phyloP scores from a whole-genome alignment of 2,888 invertebrate genomes.

The Phortica magna region DNA sequence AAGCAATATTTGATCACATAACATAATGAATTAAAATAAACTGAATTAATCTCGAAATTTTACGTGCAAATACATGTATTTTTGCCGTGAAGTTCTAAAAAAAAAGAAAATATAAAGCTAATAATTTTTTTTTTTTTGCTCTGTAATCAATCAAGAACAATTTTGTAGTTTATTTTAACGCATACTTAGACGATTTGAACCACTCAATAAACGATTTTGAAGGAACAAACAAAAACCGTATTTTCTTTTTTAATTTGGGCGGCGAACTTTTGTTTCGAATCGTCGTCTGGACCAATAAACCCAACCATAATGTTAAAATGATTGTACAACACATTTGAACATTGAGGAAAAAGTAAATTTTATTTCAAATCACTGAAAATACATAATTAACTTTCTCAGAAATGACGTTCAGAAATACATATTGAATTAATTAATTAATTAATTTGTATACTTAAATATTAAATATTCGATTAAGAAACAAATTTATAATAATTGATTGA shows the following conservation, averaged over 20 bases:
- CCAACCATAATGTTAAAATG: neutral
- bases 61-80: conserved; percentile 1
- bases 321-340: conserved; percentile 38
- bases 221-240: neutral
- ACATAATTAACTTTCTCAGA: conserved; percentile 57
- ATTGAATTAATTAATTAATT: conserved; percentile 40
- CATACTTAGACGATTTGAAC: neutral
- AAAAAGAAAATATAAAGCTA: neutral
- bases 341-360: conserved; percentile 58
- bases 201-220: neutral
- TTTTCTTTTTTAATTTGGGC: neutral
- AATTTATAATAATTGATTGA: conserved; percentile 41
- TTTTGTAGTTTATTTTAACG: neutral
- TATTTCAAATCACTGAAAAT: conserved; percentile 64
- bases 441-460: conserved; percentile 45
- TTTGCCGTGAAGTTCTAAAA: neutral
- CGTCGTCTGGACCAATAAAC: neutral
- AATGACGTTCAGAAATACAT: conserved; percentile 54
- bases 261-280: neutral
- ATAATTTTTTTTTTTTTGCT: neutral
- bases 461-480: conserved; percentile 38
- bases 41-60: neutral
- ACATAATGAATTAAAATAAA: conserved; percentile 3
- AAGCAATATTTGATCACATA: neutral
- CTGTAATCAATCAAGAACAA: neutral